Evolutionary conservation across 2,888 invertebrate species (phyloP), one percentile per base, ranked within the genome.

Genomic region (Lissocephala sabroskyi): DNA sequence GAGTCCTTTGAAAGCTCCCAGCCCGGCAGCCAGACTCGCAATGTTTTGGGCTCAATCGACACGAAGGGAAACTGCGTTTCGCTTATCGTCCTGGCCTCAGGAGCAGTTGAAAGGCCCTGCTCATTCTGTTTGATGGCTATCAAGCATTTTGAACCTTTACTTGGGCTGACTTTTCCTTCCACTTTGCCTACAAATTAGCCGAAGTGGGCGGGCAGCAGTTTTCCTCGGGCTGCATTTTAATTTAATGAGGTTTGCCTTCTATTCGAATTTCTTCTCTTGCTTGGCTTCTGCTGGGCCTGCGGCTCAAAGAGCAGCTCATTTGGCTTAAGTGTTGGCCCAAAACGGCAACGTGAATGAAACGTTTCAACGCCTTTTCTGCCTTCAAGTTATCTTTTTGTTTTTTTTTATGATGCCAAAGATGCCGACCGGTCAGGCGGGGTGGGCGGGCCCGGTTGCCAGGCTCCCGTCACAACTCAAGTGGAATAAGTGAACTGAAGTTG

Each of bases 401-500:
- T 37, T 54, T 10, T 41, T 17, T 41, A 11, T 32, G 30, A 13
- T 28, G 23, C 7, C 23, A 23, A 23, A 23, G 23, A 30, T 10
- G 30, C 9, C 3, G 30, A 10, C 5, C 11, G n/a, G n/a, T n/a
- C n/a, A n/a, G n/a, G n/a, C n/a, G n/a, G n/a, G n/a, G 30, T 30
- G 5, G 30, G 11, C 11, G 7, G n/a, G 5, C 3, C 10, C 10
- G 30, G 30, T 11, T 30, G n/a, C 41, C 23, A 47, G 63, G 65
- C 55, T 55, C 55, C 10, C 52, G 53, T 57, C 74, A 62, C 70
- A 70, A 53, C 46, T 65, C 74, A 64, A 49, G 66, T 52, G 66
- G 53, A 68, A 74, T 68, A 74, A 68, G 70, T 66, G 57, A 66
- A 74, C 53, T 62, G 66, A 70, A 70, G 4, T 62, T 62, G 59